These are phyloP conservation scores for Neogobius melanostomus DNA, from an alignment of 2,113 vertebrate species.

Conservation along the genomic window DNA sequence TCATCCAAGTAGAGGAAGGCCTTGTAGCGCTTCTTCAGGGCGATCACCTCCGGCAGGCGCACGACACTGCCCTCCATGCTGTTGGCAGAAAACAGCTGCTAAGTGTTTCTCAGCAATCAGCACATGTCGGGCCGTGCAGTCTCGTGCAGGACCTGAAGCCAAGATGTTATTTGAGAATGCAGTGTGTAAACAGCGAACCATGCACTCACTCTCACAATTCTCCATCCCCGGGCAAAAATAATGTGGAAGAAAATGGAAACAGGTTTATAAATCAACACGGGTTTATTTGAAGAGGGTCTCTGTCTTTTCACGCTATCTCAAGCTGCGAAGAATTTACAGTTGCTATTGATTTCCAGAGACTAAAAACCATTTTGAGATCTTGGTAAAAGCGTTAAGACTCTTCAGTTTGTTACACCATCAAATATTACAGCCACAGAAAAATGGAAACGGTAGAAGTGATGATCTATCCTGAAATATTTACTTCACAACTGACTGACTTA, in stretches of 20 bases:
- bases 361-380: background rate
- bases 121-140: background rate
- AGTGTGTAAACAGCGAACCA: conserved; percentile 8
- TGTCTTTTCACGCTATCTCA: background rate
- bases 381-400: background rate
- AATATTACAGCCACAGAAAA: too few species aligned
- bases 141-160: background rate
- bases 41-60: conserved; percentile 91
- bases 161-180: background rate
- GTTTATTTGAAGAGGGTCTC: background rate
- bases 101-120: background rate
- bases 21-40: conserved; percentile 93
- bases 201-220: conserved; percentile 14
- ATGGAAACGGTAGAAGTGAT: too few species aligned
- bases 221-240: background rate
- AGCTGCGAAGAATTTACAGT: background rate
- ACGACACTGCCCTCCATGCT: conserved; percentile 98
- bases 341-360: background rate
- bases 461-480: background rate
- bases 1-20: conserved; percentile 95
- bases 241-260: background rate
- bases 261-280: background rate
- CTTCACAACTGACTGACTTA: background rate
- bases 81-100: conserved; percentile 49
- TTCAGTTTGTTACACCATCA: background rate